Base-by-base conservation (phyloP, 2,797 vertebrate genomes). In the Benthosema pterotum region DNA sequence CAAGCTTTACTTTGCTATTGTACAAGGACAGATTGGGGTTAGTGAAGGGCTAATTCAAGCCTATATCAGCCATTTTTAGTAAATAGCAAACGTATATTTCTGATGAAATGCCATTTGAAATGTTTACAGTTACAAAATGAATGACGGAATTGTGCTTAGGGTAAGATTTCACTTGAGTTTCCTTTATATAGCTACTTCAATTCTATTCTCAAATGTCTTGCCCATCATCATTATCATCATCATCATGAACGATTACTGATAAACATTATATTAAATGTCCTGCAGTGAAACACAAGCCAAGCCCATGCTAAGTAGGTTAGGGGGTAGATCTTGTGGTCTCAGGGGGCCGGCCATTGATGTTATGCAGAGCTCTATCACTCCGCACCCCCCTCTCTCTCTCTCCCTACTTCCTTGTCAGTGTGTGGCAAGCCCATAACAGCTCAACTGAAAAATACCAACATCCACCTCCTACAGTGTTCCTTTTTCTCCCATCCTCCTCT, bases 261-360 rank as follows among this genome's bases (percentile, higher is more conserved):
- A 81, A 32, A 72, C 66, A 46, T 42, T 63, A 60, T 66, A 73
- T 78, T 74, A 72, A 74, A 82, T 81, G 67, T 77, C 69, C 75
- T 74, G 82, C 77, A 72, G 67, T 53, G 50, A 83, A 74, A 67
- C 71, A 70, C 69, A 70, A 60, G 77, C 65, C 60, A 60, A 55
- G 83, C 86, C 85, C 81, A 85, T 84, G 80, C 70, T 88, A 89
- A 89, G 77, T 87, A 78, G 82, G 87, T 89, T 91, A 84, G 57
- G 69, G 86, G 85, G 75, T 87, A 85, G 82, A 85, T 86, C 84
- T 85, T 79, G 71, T 77, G 69, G 79, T 85, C 85, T 87, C 85
- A 69, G 59, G 78, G 82, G 85, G 69, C 67, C 63, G 75, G 77
- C 52, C 51, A 46, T 19, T 18, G 28, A 32, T 5, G 28, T 9